Percentiles rank a stretch among this genome's conserved stretches.
These are phyloP conservation scores for Ectemnius lituratus DNA, from an alignment of 2,888 invertebrate genomes.

Conservation along the genomic window DNA sequence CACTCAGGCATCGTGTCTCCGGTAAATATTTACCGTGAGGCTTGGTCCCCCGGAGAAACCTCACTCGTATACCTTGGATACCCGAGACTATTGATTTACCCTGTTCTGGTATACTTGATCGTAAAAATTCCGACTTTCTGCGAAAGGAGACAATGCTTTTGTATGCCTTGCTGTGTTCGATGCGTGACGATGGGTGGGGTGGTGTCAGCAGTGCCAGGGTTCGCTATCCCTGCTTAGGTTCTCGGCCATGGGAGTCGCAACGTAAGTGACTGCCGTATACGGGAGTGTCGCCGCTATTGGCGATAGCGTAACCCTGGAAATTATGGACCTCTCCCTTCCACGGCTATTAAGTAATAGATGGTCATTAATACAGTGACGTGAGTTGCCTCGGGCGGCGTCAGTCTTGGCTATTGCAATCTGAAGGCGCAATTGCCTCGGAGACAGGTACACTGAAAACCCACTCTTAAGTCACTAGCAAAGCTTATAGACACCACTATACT, in stretches of 20 bases:
- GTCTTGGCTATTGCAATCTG: not conserved
- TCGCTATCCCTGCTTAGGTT: not conserved
- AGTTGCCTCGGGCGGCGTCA: slow-evolving; percentile 12
- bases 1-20: not conserved
- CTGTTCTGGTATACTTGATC: not conserved
- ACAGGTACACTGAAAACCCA: not conserved
- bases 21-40: not conserved
- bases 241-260: slow-evolving; percentile 16
- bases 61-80: not conserved
- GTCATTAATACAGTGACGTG: slow-evolving; percentile 64
- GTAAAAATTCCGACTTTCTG: not conserved
- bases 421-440: slow-evolving; percentile 6
- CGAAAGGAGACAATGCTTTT: not conserved
- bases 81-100: not conserved
- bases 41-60: not conserved
- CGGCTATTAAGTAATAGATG: slow-evolving; percentile 60
- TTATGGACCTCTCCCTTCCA: slow-evolving; percentile 36
- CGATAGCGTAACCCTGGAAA: slow-evolving; percentile 34
- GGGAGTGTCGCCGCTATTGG: not conserved
- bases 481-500: too few species aligned
- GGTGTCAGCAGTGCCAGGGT: not conserved
- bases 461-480: not conserved
- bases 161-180: too few species aligned
- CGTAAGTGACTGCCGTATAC: slow-evolving; percentile 14
- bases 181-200: too few species aligned